Evolutionary conservation across 2,888 invertebrate species (phyloP).

Genomic region (Tipula unca): DNA sequence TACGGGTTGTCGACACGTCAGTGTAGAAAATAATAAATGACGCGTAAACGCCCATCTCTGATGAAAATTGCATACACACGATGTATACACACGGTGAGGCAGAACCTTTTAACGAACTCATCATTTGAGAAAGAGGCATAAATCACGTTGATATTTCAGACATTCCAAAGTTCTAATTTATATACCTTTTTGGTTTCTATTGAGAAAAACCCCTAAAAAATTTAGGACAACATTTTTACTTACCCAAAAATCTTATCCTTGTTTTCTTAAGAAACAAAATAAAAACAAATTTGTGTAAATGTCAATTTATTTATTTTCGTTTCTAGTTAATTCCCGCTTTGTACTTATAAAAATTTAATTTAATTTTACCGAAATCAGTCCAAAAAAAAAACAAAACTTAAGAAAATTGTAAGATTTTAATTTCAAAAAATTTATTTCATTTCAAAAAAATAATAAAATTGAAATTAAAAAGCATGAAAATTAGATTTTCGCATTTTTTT

Average conservation of each 20-base stretch:
- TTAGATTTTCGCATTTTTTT: neutral
- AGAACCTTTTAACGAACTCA: too few relatives aligned
- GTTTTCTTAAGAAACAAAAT: neutral
- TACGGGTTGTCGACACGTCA: too few relatives aligned
- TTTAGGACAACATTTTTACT: neutral
- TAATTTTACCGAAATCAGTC: neutral
- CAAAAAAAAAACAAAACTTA: neutral
- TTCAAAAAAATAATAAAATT: neutral
- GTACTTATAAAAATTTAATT: neutral
- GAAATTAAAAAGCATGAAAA: slow-evolving; percentile 8
- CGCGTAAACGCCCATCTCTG: too few relatives aligned
- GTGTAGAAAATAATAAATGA: too few relatives aligned
- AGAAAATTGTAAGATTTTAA: neutral
- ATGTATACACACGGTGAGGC: too few relatives aligned
- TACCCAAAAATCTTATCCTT: neutral
- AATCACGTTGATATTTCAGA: neutral
- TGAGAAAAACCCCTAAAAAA: neutral
- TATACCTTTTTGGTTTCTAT: neutral
- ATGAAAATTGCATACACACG: too few relatives aligned
- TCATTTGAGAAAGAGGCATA: too few relatives aligned
- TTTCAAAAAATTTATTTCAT: neutral
- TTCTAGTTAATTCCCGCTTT: neutral
- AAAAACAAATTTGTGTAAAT: neutral
- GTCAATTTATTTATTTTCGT: neutral
- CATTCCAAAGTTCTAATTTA: neutral